These are phyloP conservation scores for Hyles vespertilio DNA, from an alignment of 1,140 invertebrate genomes.

Conservation along the genomic window DNA sequence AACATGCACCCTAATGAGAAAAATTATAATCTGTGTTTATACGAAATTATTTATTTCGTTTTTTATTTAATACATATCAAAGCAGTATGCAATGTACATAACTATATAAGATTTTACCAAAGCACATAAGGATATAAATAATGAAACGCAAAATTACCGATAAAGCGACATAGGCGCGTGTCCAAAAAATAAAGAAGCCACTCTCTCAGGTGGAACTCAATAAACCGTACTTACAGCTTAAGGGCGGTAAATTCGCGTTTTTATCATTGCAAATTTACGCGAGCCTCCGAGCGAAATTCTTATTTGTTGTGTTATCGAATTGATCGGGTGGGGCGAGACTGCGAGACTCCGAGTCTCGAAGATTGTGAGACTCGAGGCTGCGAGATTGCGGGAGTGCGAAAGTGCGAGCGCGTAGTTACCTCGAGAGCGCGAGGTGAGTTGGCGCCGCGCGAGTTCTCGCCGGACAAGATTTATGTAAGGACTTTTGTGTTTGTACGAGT, in stretches of 20 bases:
- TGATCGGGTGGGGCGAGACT: conserved; percentile 27
- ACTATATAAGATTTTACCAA: no score
- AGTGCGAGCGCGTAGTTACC: conserved; percentile 45
- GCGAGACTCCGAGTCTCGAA: no score
- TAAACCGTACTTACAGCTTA: conserved; percentile 36
- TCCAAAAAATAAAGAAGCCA: conserved; percentile 38
- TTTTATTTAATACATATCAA: no score
- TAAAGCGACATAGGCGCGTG: conserved; percentile 24
- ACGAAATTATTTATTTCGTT: no score
- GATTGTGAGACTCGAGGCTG: not conserved
- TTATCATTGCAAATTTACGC: conserved; percentile 33
- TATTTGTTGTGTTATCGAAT: conserved; percentile 64
- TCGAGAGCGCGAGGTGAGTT: conserved; percentile 55
- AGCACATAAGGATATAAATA: not conserved
- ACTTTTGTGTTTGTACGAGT: conserved; percentile 75
- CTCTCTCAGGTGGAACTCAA: conserved; percentile 31
- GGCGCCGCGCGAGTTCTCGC: conserved; percentile 60
- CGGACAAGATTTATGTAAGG: conserved; percentile 76
- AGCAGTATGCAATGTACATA: no score
- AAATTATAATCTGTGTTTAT: no score
- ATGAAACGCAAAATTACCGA: conserved; percentile 2
- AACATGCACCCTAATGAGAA: no score
- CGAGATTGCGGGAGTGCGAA: not conserved
- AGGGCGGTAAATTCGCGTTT: conserved; percentile 35
- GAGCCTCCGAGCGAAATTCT: conserved; percentile 41